Percentiles rank a stretch among this genome's conserved stretches.
phyloP scores from a whole-genome alignment of 2,888 invertebrate genomes.

The Thysanoteuthis rhombus region DNA sequence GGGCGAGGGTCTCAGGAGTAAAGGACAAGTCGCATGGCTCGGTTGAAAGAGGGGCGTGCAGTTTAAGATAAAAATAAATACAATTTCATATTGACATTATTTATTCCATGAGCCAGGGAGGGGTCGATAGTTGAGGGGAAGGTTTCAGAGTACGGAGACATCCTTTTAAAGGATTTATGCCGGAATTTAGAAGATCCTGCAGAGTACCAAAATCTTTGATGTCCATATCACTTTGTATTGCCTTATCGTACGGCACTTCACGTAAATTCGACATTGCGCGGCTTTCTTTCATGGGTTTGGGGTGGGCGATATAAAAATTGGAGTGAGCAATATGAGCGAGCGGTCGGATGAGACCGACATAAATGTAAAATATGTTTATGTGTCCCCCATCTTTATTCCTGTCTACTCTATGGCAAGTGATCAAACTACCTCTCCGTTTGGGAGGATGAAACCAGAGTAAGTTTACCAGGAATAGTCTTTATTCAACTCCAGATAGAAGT shows the following conservation, averaged over 20 bases:
- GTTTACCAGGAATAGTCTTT: too few species aligned
- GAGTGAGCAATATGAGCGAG: background rate
- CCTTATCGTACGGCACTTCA: conserved; percentile 12
- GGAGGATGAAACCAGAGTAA: too few species aligned
- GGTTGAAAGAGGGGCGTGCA: background rate
- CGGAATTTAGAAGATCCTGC: background rate
- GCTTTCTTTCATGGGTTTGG: background rate
- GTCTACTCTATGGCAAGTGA: background rate
- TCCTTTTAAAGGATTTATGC: background rate
- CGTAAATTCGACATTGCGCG: background rate
- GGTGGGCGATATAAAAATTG: background rate
- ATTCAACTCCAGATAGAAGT: too few species aligned
- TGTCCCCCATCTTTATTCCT: background rate
- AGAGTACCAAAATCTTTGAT: background rate
- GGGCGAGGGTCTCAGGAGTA: background rate
- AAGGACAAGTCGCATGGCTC: background rate
- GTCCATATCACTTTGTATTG: background rate
- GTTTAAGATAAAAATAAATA: background rate
- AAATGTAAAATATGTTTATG: background rate
- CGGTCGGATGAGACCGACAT: background rate
- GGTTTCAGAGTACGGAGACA: background rate
- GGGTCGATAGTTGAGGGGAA: background rate
- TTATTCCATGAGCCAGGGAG: background rate
- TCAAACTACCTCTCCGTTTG: background rate
- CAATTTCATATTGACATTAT: background rate